phyloP scores from a whole-genome alignment of 2,113 vertebrate species.

The Thomomys bottae region DNA sequence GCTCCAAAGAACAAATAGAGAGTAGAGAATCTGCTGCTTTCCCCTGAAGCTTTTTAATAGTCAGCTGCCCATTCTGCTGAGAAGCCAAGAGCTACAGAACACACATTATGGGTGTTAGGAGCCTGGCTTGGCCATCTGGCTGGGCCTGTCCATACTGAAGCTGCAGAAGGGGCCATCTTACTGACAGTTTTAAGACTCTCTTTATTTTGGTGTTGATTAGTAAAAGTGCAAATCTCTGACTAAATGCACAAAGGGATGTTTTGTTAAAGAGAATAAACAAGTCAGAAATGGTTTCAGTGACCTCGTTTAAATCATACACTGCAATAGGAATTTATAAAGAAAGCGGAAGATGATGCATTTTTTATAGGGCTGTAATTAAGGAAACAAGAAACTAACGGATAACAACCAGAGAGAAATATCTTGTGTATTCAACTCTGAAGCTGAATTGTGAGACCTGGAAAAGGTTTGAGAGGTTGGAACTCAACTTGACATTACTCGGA shows the following conservation, averaged over 20 bases:
- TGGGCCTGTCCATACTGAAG: background rate
- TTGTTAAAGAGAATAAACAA: constrained; percentile 66
- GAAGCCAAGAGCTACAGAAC: constrained; percentile 74
- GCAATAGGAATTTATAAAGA: background rate
- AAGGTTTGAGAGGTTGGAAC: no score
- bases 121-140: constrained; percentile 72
- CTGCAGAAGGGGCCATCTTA: constrained; percentile 53
- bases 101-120: constrained; percentile 38
- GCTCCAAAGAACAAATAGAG: constrained; percentile 43
- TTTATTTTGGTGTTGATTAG: constrained; percentile 76
- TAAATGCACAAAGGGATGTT: constrained; percentile 52
- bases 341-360: background rate
- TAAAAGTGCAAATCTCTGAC: constrained; percentile 57
- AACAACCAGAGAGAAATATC: background rate
- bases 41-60: background rate
- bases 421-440: constrained; percentile 8
- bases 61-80: constrained; percentile 36
- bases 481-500: no score
- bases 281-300: constrained; percentile 23
- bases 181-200: constrained; percentile 73
- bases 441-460: no score
- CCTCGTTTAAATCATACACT: constrained; percentile 52
- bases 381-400: constrained; percentile 33
- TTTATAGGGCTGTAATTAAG: constrained; percentile 21
- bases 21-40: constrained; percentile 28